Percentiles rank a stretch among this genome's conserved stretches.
These are phyloP conservation scores for Pocillopora meandrina DNA, from an alignment of 92 coral and sea anemone genomes.

Conservation along the genomic window DNA sequence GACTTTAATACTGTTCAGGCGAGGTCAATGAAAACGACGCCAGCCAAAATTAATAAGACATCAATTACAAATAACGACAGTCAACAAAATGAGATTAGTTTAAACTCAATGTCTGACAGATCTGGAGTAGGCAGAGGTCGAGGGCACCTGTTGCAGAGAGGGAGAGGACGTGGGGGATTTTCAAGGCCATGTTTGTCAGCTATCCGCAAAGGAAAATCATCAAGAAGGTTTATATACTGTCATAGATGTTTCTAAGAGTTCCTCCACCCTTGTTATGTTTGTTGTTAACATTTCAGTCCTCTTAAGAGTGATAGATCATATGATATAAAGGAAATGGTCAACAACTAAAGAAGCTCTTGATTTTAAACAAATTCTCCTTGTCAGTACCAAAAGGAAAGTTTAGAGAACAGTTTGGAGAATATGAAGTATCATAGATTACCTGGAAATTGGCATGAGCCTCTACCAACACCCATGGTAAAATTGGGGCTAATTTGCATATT, in stretches of 20 bases:
- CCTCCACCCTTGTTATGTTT: not conserved
- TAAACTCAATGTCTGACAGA: not conserved
- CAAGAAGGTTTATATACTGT: slow-evolving; percentile 21
- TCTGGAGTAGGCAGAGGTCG: slow-evolving; percentile 48
- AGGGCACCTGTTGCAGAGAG: slow-evolving; percentile 38
- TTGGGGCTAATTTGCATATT: too few species aligned
- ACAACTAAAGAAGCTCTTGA: too few species aligned
- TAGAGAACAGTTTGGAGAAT: too few species aligned
- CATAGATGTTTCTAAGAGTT: not conserved
- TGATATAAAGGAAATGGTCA: too few species aligned
- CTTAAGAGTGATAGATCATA: too few species aligned
- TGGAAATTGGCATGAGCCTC: too few species aligned
- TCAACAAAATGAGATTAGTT: not conserved
- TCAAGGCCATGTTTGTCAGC: slow-evolving; percentile 28
- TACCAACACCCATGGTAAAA: too few species aligned
- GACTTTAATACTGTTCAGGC: slow-evolving; percentile 23
- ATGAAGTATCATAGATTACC: too few species aligned
- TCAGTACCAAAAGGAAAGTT: too few species aligned
- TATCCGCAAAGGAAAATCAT: slow-evolving; percentile 14
- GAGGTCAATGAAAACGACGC: not conserved
- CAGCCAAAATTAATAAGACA: not conserved
- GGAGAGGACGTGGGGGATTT: slow-evolving; percentile 64
- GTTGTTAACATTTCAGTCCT: not conserved
- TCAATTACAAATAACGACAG: not conserved
- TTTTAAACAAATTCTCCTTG: too few species aligned